These are phyloP conservation scores for Cheilosia pagana DNA, from an alignment of 2,888 invertebrate genomes.

Conservation along the genomic window DNA sequence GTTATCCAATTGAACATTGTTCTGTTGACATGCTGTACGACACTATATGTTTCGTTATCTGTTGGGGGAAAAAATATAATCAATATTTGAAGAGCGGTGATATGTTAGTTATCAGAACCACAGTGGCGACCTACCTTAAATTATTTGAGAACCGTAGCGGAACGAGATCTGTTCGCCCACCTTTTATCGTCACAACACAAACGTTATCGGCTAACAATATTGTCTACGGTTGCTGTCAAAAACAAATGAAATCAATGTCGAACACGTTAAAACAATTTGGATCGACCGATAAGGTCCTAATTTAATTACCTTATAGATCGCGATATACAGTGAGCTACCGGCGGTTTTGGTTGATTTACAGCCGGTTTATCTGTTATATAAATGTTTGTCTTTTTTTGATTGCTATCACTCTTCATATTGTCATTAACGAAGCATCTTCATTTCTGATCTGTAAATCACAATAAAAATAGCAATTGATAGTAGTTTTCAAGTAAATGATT, in stretches of 20 bases:
- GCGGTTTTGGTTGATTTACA: constrained; percentile 49
- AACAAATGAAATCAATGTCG: constrained; percentile 75
- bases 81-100: constrained; percentile 69
- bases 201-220: constrained; percentile 49
- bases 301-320: constrained; percentile 71
- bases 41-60: constrained; percentile 61
- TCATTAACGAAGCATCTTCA: constrained; percentile 34
- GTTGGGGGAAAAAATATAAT: constrained; percentile 43
- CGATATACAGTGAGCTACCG: constrained; percentile 39
- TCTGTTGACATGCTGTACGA: constrained; percentile 60
- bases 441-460: constrained; percentile 45
- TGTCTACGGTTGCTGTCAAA: constrained; percentile 63
- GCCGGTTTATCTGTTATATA: constrained; percentile 56
- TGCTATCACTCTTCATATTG: constrained; percentile 23
- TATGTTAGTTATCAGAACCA: constrained; percentile 60
- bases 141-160: constrained; percentile 54
- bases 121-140: constrained; percentile 69
- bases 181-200: constrained; percentile 7
- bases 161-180: constrained; percentile 48
- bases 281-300: constrained; percentile 64
- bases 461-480: constrained; percentile 22
- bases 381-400: constrained; percentile 16
- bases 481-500: neutral
- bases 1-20: constrained; percentile 42
- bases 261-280: constrained; percentile 72